Base-by-base conservation (phyloP, 2,888 invertebrate genomes). In the Lasiommata megera region DNA sequence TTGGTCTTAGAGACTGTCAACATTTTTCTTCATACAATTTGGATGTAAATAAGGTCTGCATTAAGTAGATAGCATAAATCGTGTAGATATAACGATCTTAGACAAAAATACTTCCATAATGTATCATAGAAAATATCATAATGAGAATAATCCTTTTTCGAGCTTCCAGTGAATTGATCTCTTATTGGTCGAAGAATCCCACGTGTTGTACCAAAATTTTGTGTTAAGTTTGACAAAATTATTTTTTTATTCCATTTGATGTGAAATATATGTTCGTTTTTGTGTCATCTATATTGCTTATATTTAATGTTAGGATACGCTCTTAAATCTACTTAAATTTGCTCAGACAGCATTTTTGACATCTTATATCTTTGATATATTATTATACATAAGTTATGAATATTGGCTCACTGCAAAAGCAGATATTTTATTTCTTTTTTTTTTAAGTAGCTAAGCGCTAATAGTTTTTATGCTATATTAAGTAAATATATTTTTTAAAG, bases 331-430 rank as follows among this genome's bases (percentile, higher is more conserved):
- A 63, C 59, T 65, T 65, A 61, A 56, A 58, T 23, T 61, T 71
- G 73, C 72, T 74, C 71, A 74, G 41, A 47, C 48, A 66, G 71
- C 69, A 69, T 67, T 65, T 57, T 60, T 64, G 63, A 60, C 57
- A 54, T 65, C 7, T 31, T 58, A 56, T 29, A 55, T 38, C 55
- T 23, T 16, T 23, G 11, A 61, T 31, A 17, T 40, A 37, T 28
- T 36, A 47, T 18, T 46, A 28, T 29, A 51, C 16, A 51, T 47
- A 29, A 9, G 5, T 11, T 34, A 34, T n/a, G n/a, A n/a, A n/a
- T 34, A 34, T 34, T 34, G 3, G 34, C 34, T 31, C 11, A 34
- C 34, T 34, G 34, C 34, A 34, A 11, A 53, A 18, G 43, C 43
- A 36, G 18, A 44, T 31, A 31, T 31, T 31, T 31, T 31, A 31